phyloP scores from a whole-genome alignment of 1,140 invertebrate genomes.

The Bombus sylvicola region DNA sequence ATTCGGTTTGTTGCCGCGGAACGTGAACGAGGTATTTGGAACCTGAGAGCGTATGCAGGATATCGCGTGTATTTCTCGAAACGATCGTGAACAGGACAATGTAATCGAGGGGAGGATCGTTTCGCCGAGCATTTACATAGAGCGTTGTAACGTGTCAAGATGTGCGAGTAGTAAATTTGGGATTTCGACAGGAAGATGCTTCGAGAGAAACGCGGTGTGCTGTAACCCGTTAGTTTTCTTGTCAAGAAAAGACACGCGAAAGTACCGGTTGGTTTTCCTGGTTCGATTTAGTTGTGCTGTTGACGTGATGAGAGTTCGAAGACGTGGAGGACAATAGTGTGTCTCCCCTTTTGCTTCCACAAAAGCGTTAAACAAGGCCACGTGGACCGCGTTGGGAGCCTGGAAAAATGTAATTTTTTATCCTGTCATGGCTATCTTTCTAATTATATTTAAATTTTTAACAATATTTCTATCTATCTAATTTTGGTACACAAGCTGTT shows the following conservation, averaged over 20 bases:
- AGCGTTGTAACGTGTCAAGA: background rate
- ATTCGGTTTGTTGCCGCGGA: constrained; percentile 18
- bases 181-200: background rate
- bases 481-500: background rate
- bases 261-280: constrained; percentile 25
- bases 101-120: background rate
- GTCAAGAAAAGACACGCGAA: constrained; percentile 31
- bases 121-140: background rate
- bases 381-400: constrained; percentile 76
- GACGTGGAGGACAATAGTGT: constrained; percentile 37
- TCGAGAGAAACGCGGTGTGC: background rate
- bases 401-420: constrained; percentile 71
- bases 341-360: constrained; percentile 46
- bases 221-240: constrained; percentile 31
- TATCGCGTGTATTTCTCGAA: constrained; percentile 23
- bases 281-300: background rate
- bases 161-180: background rate
- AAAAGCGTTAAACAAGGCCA: constrained; percentile 70
- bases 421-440: background rate
- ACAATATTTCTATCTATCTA: too few species aligned
- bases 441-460: too few species aligned
- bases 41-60: background rate
- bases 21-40: background rate
- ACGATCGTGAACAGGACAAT: background rate
- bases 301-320: constrained; percentile 1